Base-by-base conservation (phyloP, 2,113 vertebrate genomes). In the Myrmophylax atrothorax region DNA sequence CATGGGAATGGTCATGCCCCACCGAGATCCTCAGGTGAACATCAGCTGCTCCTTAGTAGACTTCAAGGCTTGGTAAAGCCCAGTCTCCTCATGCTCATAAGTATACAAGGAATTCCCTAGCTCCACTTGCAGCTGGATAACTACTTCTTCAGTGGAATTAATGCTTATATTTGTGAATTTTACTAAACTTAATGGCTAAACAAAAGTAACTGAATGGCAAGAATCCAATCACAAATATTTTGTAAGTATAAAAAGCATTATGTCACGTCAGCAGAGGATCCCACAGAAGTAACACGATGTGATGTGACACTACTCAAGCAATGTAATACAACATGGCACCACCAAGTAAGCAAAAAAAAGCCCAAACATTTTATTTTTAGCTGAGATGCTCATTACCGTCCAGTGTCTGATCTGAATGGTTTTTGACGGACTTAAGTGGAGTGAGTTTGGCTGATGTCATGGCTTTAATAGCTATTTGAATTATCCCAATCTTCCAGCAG, bases 321-420 rank as follows among this genome's bases (percentile, higher is more conserved):
- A 97, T 90, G 84, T 95, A 90, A 95, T 89, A 96, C 47, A 98
- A 97, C 89, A 91, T 93, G 97, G 96, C 94, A 96, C 91, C 76
- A 96, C 93, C 84, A 92, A 96, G 96, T 90, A 95, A 97, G 95
- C 96, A 96, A 96, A 96, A 96, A 95, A 95, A 93, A 63, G 44
- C 47, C 88, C 90, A 95, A 97, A 96, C 94, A 83, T 90, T 88
- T 96, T 97, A 95, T 97, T 97, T 97, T 95, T 93, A 97, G 96
- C 94, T 94, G 90, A 90, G 96, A 96, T 75, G 95, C 90, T 97
- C 94, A 93, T 97, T 97, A 97, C 83, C 17, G 7, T 95, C 91
- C 83, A 55, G 7, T 81, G 76, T 50, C 92, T 97, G 95, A 97
- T 89, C 82, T 60, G 91, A 88, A 96, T 96, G 93, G 87, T 96